phyloP scores from a whole-genome alignment of 2,888 invertebrate genomes.

The Argyresthia goedartella region DNA sequence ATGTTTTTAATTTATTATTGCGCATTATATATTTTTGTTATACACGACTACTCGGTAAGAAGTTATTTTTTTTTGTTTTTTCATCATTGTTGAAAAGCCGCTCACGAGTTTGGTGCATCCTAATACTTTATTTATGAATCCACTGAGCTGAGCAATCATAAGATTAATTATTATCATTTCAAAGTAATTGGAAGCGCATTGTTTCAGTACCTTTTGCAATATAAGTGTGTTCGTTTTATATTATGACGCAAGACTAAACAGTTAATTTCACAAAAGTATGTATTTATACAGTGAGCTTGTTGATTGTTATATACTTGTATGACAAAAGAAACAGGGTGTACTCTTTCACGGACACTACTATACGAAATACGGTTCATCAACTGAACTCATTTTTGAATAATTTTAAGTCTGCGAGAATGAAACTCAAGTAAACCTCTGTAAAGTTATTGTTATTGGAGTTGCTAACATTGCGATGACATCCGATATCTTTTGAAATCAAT shows the following conservation, averaged over 20 bases:
- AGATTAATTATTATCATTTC: too few species aligned
- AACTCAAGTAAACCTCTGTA: too few species aligned
- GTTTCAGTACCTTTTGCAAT: not conserved
- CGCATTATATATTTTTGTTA: slow-evolving; percentile 1
- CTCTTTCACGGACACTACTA: too few species aligned
- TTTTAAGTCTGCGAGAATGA: too few species aligned
- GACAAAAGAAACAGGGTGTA: not conserved
- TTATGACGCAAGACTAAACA: not conserved
- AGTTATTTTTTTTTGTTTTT: slow-evolving; percentile 1
- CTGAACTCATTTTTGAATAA: too few species aligned
- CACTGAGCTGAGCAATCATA: too few species aligned
- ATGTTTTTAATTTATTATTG: not conserved
- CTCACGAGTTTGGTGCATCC: slow-evolving; percentile 32
- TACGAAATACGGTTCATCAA: too few species aligned
- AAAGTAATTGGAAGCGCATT: not conserved
- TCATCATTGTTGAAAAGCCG: slow-evolving; percentile 23
- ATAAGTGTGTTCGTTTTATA: not conserved
- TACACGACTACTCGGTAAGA: not conserved
- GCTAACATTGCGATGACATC: too few species aligned
- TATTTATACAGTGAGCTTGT: not conserved
- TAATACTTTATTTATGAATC: not conserved
- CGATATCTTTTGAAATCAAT: not conserved
- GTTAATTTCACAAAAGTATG: too few species aligned
- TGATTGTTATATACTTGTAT: not conserved
- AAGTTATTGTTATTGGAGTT: too few species aligned